A percentile compares a stretch with the other conserved stretches of the same genome.
Conservation (phyloP, 2,888 invertebrate species). For the Euphydryas editha region DNA sequence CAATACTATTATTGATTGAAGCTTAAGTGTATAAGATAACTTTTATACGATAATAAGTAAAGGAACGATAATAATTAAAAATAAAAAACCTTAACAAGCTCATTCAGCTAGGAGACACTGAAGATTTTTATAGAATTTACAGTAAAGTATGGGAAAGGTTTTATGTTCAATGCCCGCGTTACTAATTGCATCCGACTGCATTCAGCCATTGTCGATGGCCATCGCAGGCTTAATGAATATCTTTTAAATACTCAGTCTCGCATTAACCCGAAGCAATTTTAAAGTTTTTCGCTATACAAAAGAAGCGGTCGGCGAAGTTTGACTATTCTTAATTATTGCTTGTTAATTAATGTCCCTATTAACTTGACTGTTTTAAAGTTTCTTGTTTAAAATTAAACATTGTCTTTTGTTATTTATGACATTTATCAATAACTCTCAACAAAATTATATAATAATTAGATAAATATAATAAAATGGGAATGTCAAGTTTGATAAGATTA, state of each 20-base stretch:
- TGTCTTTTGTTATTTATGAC: background rate
- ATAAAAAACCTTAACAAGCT: background rate
- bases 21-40: too few relatives aligned
- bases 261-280: conserved; percentile 65
- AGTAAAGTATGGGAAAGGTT: conserved; percentile 29
- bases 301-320: conserved; percentile 62
- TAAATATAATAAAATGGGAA: background rate
- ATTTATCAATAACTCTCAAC: background rate
- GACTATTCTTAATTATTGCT: conserved; percentile 66
- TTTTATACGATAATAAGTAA: too few relatives aligned
- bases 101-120: conserved; percentile 10
- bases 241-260: conserved; percentile 68
- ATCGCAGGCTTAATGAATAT: conserved; percentile 73
- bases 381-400: background rate
- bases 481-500: conserved; percentile 1
- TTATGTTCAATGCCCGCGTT: conserved; percentile 36
- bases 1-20: too few relatives aligned
- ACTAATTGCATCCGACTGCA: conserved; percentile 71
- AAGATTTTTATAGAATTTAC: conserved; percentile 32
- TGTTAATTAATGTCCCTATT: conserved; percentile 54
- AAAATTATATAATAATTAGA: background rate
- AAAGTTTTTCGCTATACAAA: conserved; percentile 63
- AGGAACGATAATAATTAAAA: conserved; percentile 11
- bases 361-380: conserved; percentile 8
- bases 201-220: conserved; percentile 61